Evolutionary conservation across 2,113 vertebrate genomes (phyloP).

Genomic region (Aix galericulata): DNA sequence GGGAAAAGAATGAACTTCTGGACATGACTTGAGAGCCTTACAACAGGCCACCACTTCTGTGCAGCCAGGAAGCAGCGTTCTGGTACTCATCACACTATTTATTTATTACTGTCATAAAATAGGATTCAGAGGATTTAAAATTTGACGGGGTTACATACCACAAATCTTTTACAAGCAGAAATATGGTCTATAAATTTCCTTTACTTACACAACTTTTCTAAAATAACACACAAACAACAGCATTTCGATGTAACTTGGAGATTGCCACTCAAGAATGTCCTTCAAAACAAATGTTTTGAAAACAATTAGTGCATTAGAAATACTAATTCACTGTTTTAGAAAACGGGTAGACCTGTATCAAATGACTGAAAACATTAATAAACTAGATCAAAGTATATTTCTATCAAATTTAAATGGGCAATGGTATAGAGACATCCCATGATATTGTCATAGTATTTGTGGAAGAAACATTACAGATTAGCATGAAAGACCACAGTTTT

Average conservation of each 20-base stretch:
- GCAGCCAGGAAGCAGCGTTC: neutral
- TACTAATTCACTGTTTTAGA: neutral
- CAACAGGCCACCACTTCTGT: neutral
- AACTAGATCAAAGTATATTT: neutral
- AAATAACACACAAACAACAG: neutral
- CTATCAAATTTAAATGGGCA: neutral
- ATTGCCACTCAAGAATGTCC: neutral
- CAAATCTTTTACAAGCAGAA: neutral
- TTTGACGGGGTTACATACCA: neutral
- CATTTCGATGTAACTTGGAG: neutral
- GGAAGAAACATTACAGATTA: neutral
- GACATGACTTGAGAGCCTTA: neutral
- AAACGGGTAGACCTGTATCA: neutral
- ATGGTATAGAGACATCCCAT: neutral
- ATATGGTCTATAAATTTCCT: neutral
- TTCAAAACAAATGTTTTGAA: neutral
- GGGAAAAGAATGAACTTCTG: neutral
- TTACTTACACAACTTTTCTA: neutral
- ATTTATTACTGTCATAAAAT: neutral
- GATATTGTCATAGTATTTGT: neutral
- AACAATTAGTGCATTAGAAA: neutral
- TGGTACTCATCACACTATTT: neutral
- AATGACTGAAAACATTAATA: neutral
- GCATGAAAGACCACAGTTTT: neutral
- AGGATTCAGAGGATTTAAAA: neutral